Evolutionary conservation across 2,113 vertebrate species (phyloP).

Genomic region (Ranitomeya imitator): DNA sequence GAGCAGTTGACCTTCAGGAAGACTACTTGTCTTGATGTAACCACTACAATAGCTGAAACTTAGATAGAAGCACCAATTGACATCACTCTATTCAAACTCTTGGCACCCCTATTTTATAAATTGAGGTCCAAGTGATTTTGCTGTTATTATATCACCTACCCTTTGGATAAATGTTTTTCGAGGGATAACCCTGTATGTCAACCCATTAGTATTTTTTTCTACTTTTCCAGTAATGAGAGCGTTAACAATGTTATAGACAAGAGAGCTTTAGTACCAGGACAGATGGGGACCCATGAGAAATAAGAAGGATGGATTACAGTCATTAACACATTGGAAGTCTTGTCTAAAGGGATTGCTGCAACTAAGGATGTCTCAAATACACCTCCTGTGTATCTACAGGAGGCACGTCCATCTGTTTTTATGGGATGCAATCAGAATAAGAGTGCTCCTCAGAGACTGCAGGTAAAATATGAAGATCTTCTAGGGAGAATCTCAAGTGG

Average conservation of each 20-base stretch:
- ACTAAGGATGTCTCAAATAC: constrained; percentile 35
- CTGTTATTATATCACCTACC: no score
- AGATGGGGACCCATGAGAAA: constrained; percentile 46
- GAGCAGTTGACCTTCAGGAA: no score
- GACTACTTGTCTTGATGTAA: no score
- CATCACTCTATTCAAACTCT: no score
- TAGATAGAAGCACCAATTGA: neutral
- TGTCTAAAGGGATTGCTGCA: constrained; percentile 51
- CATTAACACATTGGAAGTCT: constrained; percentile 51
- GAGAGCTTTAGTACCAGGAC: constrained; percentile 23
- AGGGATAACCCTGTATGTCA: no score
- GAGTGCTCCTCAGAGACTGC: constrained; percentile 8
- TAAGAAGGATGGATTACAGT: constrained; percentile 55
- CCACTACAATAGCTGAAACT: neutral
- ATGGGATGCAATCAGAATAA: constrained; percentile 18
- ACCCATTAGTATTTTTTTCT: neutral
- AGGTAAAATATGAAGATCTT: constrained; percentile 15
- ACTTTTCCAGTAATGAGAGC: constrained; percentile 14
- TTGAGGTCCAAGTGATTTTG: no score
- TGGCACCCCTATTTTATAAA: no score
- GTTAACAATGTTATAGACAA: constrained; percentile 40
- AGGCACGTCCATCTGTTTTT: constrained; percentile 47
- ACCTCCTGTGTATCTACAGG: constrained; percentile 39
- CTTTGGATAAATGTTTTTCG: no score
- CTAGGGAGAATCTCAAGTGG: neutral